Evolutionary conservation across 2,888 invertebrate species (phyloP).

Genomic region (Nemapogon koenigi): DNA sequence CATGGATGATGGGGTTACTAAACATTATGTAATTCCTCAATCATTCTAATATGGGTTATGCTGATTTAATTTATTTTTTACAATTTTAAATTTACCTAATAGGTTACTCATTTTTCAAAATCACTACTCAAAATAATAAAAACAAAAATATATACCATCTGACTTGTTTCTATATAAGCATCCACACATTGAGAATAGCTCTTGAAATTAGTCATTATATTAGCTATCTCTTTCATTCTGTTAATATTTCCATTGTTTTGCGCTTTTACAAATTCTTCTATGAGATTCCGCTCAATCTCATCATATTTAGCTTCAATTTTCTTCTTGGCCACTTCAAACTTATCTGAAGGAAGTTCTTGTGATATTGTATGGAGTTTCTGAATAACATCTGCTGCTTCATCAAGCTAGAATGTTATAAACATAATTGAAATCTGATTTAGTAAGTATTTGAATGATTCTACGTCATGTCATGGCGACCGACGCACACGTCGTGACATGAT

Average conservation of each 20-base stretch:
- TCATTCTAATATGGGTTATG: too few relatives aligned
- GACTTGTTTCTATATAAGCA: conserved; percentile 96
- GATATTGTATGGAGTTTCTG: conserved; percentile 95
- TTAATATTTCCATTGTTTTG: conserved; percentile 84
- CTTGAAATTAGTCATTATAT: conserved; percentile 93
- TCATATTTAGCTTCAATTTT: conserved; percentile 90
- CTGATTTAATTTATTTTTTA: not conserved
- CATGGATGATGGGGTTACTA: too few relatives aligned
- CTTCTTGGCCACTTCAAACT: conserved; percentile 83
- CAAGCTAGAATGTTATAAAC: conserved; percentile 75
- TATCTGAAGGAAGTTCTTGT: conserved; percentile 90
- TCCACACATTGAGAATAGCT: conserved; percentile 96
- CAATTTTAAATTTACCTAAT: not conserved
- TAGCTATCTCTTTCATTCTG: conserved; percentile 93
- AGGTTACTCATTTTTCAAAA: too few relatives aligned
- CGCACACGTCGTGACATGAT: too few relatives aligned
- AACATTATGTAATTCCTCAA: too few relatives aligned
- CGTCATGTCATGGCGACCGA: too few relatives aligned
- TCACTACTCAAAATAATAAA: conserved; percentile 2
- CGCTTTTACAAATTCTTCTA: conserved; percentile 92
- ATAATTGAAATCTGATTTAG: too few relatives aligned
- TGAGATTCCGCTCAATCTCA: conserved; percentile 86
- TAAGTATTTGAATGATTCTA: too few relatives aligned
- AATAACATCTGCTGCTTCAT: conserved; percentile 96
- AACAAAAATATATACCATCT: conserved; percentile 63